A percentile compares a stretch with the other conserved stretches of the same genome.
Evolutionary conservation across 2,888 invertebrate species (phyloP).

Genomic region (Campopleginae sp.): DNA sequence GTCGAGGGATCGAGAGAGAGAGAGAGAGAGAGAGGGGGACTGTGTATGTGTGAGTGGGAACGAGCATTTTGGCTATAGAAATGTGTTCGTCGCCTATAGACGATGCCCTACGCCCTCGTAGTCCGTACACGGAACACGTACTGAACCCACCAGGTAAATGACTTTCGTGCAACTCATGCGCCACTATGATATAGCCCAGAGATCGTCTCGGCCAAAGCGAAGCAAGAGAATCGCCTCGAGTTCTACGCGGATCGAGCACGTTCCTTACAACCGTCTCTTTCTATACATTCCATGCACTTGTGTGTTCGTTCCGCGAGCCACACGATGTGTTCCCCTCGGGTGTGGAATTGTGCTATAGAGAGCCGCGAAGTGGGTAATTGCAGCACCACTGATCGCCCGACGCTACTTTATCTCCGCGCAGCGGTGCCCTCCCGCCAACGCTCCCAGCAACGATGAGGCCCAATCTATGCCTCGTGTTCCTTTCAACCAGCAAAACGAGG

Average conservation of each 20-base stretch:
- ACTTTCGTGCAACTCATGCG: slow-evolving; percentile 63
- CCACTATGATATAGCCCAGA: slow-evolving; percentile 32
- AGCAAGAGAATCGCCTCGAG: slow-evolving; percentile 37
- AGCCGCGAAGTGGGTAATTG: slow-evolving; percentile 68
- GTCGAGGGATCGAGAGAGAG: slow-evolving; percentile 30
- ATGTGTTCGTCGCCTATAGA: slow-evolving; percentile 36
- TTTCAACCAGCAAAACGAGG: slow-evolving; percentile 18
- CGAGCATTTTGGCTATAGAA: slow-evolving; percentile 51
- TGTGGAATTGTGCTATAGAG: slow-evolving; percentile 22
- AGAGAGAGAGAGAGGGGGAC: not conserved
- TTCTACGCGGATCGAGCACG: slow-evolving; percentile 61
- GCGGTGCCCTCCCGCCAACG: slow-evolving; percentile 43
- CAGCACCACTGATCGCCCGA: slow-evolving; percentile 63
- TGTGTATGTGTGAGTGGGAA: slow-evolving; percentile 17
- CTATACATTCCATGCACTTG: not conserved
- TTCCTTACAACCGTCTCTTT: slow-evolving; percentile 27
- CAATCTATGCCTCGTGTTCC: slow-evolving; percentile 12
- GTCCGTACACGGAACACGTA: slow-evolving; percentile 65
- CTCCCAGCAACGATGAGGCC: slow-evolving; percentile 34
- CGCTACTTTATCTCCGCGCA: slow-evolving; percentile 65
- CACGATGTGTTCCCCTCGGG: slow-evolving; percentile 37
- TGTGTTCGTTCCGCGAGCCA: slow-evolving; percentile 20
- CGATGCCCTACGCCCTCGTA: slow-evolving; percentile 22
- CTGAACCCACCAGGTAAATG: slow-evolving; percentile 66
- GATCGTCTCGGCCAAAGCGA: slow-evolving; percentile 13